Conservation (phyloP, 2,888 invertebrate genomes). For the Neoaliturus tenellus region DNA sequence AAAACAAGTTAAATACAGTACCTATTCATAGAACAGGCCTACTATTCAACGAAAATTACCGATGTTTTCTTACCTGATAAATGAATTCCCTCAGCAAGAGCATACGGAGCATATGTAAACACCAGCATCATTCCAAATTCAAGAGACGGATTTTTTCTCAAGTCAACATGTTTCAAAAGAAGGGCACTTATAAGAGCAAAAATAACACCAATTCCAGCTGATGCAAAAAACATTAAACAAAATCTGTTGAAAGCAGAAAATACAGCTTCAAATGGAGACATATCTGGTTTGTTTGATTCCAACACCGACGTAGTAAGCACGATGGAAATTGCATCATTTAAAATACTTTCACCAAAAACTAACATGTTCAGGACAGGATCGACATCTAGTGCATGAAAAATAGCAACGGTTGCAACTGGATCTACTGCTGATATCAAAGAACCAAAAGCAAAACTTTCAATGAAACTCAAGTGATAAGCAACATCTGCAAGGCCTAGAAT, state of each 20-base stretch:
- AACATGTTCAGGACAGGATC: slow-evolving; percentile 99
- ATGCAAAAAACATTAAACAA: slow-evolving; percentile 98
- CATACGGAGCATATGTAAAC: slow-evolving; percentile 99
- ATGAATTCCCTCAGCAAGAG: slow-evolving; percentile 97
- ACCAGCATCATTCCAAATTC: slow-evolving; percentile 99
- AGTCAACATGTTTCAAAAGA: slow-evolving; percentile 95
- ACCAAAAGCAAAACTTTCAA: slow-evolving; percentile 99
- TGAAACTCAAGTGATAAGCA: slow-evolving; percentile 94
- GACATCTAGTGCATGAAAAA: slow-evolving; percentile 97
- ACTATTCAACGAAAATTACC: not conserved
- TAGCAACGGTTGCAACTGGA: slow-evolving; percentile 99
- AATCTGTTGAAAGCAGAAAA: slow-evolving; percentile 85
- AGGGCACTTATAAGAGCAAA: slow-evolving; percentile 96
- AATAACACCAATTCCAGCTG: slow-evolving; percentile 96
- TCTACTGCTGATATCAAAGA: slow-evolving; percentile 99
- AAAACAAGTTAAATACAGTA: too few relatives aligned
- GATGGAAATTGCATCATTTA: slow-evolving; percentile 99
- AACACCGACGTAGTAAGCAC: slow-evolving; percentile 95
- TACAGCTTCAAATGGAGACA: slow-evolving; percentile 89
- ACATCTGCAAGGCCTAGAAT: slow-evolving; percentile 93
- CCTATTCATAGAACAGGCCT: too few relatives aligned
- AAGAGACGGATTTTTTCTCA: slow-evolving; percentile 97
- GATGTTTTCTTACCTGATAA: slow-evolving; percentile 82
- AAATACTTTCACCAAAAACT: slow-evolving; percentile 95
- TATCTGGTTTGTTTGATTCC: slow-evolving; percentile 80